Conservation (phyloP, 2,888 invertebrate genomes). For the Plebejus anna region DNA sequence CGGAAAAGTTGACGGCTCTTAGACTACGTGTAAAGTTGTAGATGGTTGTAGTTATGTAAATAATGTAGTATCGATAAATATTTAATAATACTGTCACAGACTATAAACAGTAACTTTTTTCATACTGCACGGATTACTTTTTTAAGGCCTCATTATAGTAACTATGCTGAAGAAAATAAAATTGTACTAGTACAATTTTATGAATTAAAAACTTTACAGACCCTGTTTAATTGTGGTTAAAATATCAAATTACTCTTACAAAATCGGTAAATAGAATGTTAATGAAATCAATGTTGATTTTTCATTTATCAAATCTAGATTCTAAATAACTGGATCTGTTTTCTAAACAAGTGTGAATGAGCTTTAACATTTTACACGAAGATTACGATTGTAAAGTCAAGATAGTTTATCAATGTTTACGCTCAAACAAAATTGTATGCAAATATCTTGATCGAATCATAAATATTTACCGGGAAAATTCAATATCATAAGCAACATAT, state of each 20-base stretch:
- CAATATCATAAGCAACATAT: conserved; percentile 23
- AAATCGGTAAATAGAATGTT: too few species aligned
- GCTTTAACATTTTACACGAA: neutral
- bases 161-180: too few species aligned
- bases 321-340: neutral
- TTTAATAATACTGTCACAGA: too few species aligned
- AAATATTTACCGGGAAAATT: neutral
- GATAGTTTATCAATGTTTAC: neutral
- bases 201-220: too few species aligned
- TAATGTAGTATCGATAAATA: neutral
- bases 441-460: conserved; percentile 20
- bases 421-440: neutral
- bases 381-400: neutral
- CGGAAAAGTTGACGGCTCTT: conserved; percentile 11
- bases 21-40: neutral
- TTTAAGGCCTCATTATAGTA: too few species aligned
- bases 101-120: too few species aligned
- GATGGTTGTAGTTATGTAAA: neutral
- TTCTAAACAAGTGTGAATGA: neutral
- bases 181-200: too few species aligned
- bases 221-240: too few species aligned
- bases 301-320: neutral
- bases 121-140: too few species aligned
- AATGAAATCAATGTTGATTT: too few species aligned
- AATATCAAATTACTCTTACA: too few species aligned